A percentile compares a stretch with the other conserved stretches of the same genome.
Conservation (phyloP, 92 coral and sea anemone genomes). For the Paramuricea clavata region DNA sequence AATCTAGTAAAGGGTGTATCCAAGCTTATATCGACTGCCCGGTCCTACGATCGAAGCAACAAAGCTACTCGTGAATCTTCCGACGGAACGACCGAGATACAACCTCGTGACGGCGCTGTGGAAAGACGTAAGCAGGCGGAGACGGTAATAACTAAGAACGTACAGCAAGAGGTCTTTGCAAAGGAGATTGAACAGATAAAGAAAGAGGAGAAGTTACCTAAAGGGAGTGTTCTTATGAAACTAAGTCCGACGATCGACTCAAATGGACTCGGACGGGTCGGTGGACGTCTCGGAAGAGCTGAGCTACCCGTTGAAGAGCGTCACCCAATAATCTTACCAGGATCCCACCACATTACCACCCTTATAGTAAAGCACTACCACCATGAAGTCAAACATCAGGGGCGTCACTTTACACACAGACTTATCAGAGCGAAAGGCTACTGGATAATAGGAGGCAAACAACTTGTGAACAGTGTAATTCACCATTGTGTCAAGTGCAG, state of each 20-base stretch:
- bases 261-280: slow-evolving; percentile 52
- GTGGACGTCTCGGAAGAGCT: slow-evolving; percentile 58
- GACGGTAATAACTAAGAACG: slow-evolving; percentile 33
- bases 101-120: neutral
- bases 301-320: slow-evolving; percentile 47
- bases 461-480: no score
- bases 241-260: slow-evolving; percentile 45
- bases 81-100: neutral
- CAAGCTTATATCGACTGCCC: neutral
- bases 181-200: slow-evolving; percentile 23
- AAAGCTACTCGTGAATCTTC: neutral
- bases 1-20: neutral
- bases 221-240: slow-evolving; percentile 48
- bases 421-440: no score
- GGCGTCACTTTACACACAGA: no score
- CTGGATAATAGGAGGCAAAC: no score
- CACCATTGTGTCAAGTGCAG: no score
- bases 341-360: slow-evolving; percentile 33
- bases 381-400: no score
- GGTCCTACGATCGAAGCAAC: neutral
- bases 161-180: slow-evolving; percentile 48
- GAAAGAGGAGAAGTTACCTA: slow-evolving; percentile 36
- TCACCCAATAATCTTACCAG: slow-evolving; percentile 66
- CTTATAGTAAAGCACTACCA: no score
- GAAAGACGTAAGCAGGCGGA: neutral